A percentile compares a stretch with the other conserved stretches of the same genome.
phyloP scores from a whole-genome alignment of 2,113 vertebrate genomes.

The Cairina moschata region DNA sequence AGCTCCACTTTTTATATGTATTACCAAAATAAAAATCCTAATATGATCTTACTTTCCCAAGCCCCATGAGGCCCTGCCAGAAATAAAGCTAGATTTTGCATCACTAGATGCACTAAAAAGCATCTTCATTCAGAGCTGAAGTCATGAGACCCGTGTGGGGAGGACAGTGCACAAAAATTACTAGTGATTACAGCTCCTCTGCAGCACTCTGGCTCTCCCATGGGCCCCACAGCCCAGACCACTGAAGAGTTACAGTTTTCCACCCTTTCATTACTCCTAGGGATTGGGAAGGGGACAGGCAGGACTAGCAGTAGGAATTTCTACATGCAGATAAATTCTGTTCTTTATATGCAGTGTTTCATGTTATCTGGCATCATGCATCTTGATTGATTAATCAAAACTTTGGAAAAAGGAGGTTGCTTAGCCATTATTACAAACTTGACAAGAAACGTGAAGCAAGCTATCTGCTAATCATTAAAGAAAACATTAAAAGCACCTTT shows the following conservation, averaged over 20 bases:
- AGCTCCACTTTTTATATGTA: neutral
- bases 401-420: neutral
- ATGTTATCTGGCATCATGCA: neutral
- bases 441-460: neutral
- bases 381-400: neutral
- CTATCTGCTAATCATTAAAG: neutral
- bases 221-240: neutral
- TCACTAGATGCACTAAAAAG: neutral
- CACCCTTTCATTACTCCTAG: neutral
- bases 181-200: neutral
- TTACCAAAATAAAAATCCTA: neutral
- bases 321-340: neutral
- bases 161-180: neutral
- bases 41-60: neutral
- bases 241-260: neutral
- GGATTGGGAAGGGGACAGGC: rapidly evolving
- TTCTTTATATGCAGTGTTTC: neutral
- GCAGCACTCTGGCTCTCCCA: neutral
- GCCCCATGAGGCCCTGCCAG: neutral
- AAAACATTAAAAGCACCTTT: neutral
- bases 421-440: neutral
- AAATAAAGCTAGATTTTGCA: neutral
- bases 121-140: neutral
- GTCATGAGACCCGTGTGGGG: neutral
- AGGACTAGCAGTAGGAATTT: neutral